Percentiles rank a stretch among this genome's conserved stretches.
Conservation (phyloP, 2,113 vertebrate genomes). For the Cariama cristata region DNA sequence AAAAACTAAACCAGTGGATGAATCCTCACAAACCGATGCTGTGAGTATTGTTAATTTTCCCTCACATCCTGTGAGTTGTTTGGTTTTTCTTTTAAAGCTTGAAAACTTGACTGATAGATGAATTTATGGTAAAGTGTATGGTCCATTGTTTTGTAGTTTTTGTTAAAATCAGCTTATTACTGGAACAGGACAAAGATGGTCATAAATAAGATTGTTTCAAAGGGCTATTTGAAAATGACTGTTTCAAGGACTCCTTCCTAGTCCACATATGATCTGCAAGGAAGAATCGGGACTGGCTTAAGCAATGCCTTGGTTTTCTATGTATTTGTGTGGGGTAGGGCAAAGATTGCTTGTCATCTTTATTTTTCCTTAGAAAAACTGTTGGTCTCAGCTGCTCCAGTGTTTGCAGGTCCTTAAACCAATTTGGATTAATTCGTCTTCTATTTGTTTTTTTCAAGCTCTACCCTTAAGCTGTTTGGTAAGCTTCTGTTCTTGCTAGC, state of each 20-base stretch:
- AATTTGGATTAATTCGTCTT: background rate
- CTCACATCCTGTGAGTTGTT: background rate
- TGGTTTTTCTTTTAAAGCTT: background rate
- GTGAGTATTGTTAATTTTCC: constrained; percentile 68
- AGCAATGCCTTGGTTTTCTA: background rate
- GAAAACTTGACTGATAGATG: background rate
- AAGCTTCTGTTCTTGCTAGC: background rate
- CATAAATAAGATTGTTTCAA: background rate
- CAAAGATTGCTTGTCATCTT: background rate
- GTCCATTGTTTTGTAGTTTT: background rate
- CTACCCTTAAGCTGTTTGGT: background rate
- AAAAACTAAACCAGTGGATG: constrained; percentile 77
- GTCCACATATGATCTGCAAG: background rate
- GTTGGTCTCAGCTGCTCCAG: background rate
- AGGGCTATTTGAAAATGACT: background rate
- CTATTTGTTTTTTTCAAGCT: background rate
- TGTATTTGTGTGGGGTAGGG: background rate
- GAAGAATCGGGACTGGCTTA: background rate
- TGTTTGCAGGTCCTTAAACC: background rate
- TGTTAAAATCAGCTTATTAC: background rate
- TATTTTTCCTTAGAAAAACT: background rate
- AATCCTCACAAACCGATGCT: constrained; percentile 76
- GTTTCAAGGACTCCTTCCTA: background rate
- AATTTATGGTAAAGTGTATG: background rate
- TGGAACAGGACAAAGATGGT: background rate